Conservation (phyloP, 2,113 vertebrate genomes). For the Osmerus mordax region DNA sequence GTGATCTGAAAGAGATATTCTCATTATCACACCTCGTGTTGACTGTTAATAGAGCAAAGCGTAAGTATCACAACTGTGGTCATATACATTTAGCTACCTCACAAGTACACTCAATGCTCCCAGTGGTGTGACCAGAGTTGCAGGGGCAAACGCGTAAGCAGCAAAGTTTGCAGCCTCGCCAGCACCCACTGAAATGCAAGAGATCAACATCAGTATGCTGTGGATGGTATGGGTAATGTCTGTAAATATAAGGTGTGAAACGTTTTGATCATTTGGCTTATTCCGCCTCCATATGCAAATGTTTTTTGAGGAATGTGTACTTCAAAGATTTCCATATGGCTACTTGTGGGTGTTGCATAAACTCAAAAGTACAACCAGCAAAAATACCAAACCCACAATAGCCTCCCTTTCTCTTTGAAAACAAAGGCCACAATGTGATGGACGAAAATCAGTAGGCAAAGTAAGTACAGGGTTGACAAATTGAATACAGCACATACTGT, state of each 20-base stretch:
- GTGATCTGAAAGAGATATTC: no score
- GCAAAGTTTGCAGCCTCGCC: slow-evolving; percentile 84
- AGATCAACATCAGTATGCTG: slow-evolving; percentile 12
- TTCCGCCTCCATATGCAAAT: slow-evolving; percentile 33
- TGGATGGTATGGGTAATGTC: no score
- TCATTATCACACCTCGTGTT: no score
- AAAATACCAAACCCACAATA: slow-evolving; percentile 10
- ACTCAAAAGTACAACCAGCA: not conserved
- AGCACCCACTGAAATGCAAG: slow-evolving; percentile 73
- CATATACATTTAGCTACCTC: slow-evolving; percentile 59
- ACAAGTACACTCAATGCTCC: slow-evolving; percentile 83
- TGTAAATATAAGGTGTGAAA: not conserved
- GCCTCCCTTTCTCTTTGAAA: slow-evolving; percentile 15
- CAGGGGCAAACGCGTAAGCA: slow-evolving; percentile 83
- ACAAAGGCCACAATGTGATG: slow-evolving; percentile 51
- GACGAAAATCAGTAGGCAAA: not conserved
- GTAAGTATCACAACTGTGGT: not conserved
- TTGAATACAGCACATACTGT: not conserved
- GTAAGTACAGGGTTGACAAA: not conserved
- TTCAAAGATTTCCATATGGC: slow-evolving; percentile 5
- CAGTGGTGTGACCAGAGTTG: slow-evolving; percentile 81
- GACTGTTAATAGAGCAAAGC: not conserved
- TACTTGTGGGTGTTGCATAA: slow-evolving; percentile 18
- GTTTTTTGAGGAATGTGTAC: slow-evolving; percentile 34
- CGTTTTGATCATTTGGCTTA: slow-evolving; percentile 11